Evolutionary conservation across 2,797 vertebrate species (phyloP).

Genomic region (Sparidentex hasta): DNA sequence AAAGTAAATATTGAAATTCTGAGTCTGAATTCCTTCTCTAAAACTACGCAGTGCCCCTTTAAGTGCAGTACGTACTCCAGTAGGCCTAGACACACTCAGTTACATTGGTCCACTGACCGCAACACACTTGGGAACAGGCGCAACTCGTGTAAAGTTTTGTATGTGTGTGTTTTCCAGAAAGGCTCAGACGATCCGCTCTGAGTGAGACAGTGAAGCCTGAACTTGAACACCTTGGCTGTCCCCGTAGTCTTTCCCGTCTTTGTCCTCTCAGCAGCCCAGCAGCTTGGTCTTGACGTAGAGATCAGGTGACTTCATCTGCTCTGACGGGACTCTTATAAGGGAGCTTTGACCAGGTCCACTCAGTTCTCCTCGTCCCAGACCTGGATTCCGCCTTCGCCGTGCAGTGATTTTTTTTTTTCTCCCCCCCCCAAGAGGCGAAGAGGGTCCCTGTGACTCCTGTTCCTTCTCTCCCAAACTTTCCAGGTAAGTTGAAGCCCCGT

Average conservation of each 20-base stretch:
- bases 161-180: background rate
- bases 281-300: conserved; percentile 76
- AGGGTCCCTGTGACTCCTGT: conserved; percentile 61
- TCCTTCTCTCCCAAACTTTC: conserved; percentile 52
- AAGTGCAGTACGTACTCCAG: too few species aligned
- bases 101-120: too few species aligned
- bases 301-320: conserved; percentile 80
- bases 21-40: too few species aligned
- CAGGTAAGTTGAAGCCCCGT: conserved; percentile 69
- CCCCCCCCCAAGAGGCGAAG: conserved; percentile 58
- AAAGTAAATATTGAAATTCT: too few species aligned
- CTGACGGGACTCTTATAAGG: conserved; percentile 80
- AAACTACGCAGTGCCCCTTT: too few species aligned
- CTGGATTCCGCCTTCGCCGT: conserved; percentile 70
- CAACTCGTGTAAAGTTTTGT: background rate
- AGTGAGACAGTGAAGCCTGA: background rate
- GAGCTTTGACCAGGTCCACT: conserved; percentile 81
- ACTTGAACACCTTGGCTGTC: background rate
- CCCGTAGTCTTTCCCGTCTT: background rate
- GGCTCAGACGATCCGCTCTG: background rate
- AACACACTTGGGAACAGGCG: too few species aligned
- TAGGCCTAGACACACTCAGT: too few species aligned
- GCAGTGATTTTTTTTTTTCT: conserved; percentile 14
- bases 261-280: conserved; percentile 5
- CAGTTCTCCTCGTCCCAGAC: conserved; percentile 75